Evolutionary conservation across 2,888 invertebrate species (phyloP).

Genomic region (Clistopyga incitator): DNA sequence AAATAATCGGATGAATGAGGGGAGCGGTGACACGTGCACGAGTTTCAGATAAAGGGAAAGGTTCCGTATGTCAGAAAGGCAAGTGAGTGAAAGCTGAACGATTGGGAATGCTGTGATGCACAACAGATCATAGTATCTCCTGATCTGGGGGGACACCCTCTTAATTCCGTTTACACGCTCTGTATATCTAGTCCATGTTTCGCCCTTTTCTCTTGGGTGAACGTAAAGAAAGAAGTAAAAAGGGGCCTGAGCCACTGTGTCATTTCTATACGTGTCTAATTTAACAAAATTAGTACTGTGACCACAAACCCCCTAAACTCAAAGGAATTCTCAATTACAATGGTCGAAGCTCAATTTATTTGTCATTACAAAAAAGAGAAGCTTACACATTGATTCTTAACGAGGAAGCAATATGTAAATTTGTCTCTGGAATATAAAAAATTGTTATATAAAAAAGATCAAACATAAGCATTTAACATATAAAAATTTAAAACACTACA

Average conservation of each 20-base stretch:
- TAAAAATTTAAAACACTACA: no score
- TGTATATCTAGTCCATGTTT: conserved; percentile 37
- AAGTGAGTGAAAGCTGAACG: conserved; percentile 58
- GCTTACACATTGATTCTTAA: not conserved
- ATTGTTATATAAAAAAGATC: no score
- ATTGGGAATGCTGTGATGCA: conserved; percentile 60
- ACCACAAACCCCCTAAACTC: conserved; percentile 36
- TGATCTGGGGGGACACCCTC: conserved; percentile 14
- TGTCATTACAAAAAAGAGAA: not conserved
- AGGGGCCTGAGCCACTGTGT: conserved; percentile 10
- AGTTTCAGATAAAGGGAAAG: conserved; percentile 1
- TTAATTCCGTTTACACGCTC: conserved; percentile 51
- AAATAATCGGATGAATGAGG: conserved; percentile 30
- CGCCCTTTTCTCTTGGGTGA: conserved; percentile 29
- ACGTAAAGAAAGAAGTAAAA: conserved; percentile 27
- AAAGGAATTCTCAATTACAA: conserved; percentile 26
- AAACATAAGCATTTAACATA: no score
- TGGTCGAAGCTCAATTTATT: conserved; percentile 2
- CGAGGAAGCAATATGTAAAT: not conserved
- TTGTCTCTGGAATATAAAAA: no score
- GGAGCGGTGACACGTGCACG: conserved; percentile 8
- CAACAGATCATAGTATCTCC: conserved; percentile 52
- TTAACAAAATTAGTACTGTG: conserved; percentile 48
- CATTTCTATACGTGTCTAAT: conserved; percentile 53
- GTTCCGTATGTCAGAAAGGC: conserved; percentile 25